Base-by-base conservation (phyloP, 2,797 vertebrate genomes). In the Propithecus perrieri region DNA sequence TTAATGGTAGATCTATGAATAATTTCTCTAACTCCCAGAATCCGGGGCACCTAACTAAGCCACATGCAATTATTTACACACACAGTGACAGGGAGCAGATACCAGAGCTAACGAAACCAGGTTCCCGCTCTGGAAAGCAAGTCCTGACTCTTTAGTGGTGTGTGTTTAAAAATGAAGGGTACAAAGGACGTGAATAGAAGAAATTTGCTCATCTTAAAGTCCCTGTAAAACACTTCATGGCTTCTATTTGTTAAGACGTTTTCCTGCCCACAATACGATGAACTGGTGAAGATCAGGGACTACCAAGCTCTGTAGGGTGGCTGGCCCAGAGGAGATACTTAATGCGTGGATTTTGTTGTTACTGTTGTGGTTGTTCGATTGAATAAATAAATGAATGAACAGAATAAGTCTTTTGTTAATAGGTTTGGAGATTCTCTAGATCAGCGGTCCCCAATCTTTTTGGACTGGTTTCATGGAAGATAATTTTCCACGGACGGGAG, bases 1-100 rank as follows among this genome's bases (percentile, higher is more conserved):
- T 96, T 98, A 98, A 98, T 98, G 98, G 98, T 97, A 98, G 97
- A 98, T 98, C 98, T 97, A 93, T 94, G 95, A 96, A 98, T 94
- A 98, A 98, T 97, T 97, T 96, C 78, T 48, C 38, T 83, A 90
- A 96, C 97, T 96, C 89, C 74, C 94, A 55, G 86, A 98, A 93
- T 90, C 97, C 84, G 93, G 93, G 43, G 59, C 7, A 38, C 89
- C 97, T 98, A 95, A 97, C 98, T 98, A 98, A 98, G 96, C 98
- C 97, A 96, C 79, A 94, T 93, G 26, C 95, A 97, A 97, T 98
- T 97, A 93, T 93, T 97, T 97, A 97, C 96, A 94, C 92, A 97
- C 94, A 91, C 97, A 98, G 43, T 92, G 94, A 94, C 84, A 79
- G 96, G 96, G 93, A 93, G 76, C 95, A 41, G 93, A 67, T 46